Conservation (phyloP, 2,797 vertebrate species). For the Cyclura pinguis region DNA sequence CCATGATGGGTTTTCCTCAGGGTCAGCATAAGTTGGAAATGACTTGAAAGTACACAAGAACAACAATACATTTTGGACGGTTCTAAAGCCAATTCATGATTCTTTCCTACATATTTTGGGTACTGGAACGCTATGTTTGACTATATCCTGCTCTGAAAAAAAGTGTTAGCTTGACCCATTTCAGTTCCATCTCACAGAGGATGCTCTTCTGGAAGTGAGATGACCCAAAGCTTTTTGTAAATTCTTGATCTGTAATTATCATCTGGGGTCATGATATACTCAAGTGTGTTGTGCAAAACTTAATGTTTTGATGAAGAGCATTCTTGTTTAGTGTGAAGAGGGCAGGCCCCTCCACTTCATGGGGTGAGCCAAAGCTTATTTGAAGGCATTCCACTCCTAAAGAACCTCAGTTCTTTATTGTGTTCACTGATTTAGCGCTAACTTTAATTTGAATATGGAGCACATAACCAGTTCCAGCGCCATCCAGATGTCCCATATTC, state of each 20-base stretch:
- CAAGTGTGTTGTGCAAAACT: background rate
- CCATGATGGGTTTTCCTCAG: too few relatives aligned
- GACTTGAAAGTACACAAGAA: too few relatives aligned
- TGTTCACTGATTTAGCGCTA: background rate
- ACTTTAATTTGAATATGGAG: background rate
- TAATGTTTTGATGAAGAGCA: background rate
- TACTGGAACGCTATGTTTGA: too few relatives aligned
- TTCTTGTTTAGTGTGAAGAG: background rate
- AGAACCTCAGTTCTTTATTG: background rate
- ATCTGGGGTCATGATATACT: background rate
- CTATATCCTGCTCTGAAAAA: background rate
- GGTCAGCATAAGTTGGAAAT: too few relatives aligned
- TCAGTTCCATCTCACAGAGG: background rate
- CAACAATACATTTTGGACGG: too few relatives aligned
- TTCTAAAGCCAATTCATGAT: background rate
- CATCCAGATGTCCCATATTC: background rate
- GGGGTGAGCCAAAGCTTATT: background rate
- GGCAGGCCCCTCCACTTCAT: background rate
- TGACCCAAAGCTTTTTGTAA: background rate
- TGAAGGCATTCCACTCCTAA: background rate
- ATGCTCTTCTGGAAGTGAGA: background rate
- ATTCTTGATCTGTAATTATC: background rate
- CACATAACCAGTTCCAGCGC: background rate
- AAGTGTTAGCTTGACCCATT: background rate
- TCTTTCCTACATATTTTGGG: background rate